Conservation (phyloP, 1,140 invertebrate species). For the Euura saliciscinereae region DNA sequence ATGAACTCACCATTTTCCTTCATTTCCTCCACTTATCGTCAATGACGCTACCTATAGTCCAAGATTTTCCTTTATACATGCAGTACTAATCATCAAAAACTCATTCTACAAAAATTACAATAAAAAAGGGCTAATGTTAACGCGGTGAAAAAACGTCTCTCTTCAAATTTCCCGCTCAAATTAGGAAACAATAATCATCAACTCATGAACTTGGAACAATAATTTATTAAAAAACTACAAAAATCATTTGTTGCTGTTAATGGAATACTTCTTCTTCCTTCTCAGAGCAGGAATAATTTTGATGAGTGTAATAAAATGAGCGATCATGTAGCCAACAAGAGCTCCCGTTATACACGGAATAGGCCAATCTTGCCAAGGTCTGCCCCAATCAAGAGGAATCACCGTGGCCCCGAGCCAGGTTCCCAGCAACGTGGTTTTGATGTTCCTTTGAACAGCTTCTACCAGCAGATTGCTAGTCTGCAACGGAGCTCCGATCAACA, state of each 20-base stretch:
- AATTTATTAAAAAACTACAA: neutral
- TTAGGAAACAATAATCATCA: neutral
- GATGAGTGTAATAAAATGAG: conserved; percentile 63
- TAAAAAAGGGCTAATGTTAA: no score
- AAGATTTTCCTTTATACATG: no score
- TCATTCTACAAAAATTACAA: no score
- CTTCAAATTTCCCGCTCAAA: no score
- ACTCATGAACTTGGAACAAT: neutral
- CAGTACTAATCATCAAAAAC: no score
- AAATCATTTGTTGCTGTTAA: conserved; percentile 6
- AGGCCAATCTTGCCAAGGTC: conserved; percentile 87
- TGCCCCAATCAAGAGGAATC: conserved; percentile 92
- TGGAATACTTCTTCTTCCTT: conserved; percentile 20
- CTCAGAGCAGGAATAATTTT: conserved; percentile 46
- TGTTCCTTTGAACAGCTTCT: conserved; percentile 65
- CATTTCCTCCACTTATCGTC: no score
- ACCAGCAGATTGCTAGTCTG: conserved; percentile 60
- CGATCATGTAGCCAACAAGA: conserved; percentile 66
- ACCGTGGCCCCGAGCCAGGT: conserved; percentile 87
- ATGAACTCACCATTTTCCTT: no score
- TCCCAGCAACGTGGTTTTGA: conserved; percentile 73
- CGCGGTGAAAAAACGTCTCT: no score
- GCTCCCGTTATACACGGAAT: conserved; percentile 76
- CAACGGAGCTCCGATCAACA: conserved; percentile 61
- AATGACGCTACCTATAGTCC: no score